These are phyloP conservation scores for Microcebus jonahi DNA, from an alignment of 2,113 vertebrate genomes.

Conservation along the genomic window DNA sequence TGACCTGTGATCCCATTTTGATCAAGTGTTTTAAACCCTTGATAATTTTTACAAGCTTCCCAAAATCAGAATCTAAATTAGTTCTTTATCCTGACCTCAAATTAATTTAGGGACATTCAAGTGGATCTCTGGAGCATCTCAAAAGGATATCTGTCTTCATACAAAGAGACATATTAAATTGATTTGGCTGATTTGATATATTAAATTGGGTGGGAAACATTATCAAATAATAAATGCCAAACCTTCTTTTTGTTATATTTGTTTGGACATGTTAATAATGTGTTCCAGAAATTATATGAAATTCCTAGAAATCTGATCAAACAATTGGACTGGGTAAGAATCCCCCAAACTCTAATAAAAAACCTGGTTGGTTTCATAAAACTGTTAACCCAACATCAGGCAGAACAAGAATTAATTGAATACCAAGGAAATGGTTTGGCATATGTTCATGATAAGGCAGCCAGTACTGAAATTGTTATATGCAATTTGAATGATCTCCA, in stretches of 20 bases:
- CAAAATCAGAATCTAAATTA: background rate
- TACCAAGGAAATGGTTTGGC: background rate
- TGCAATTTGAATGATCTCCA: background rate
- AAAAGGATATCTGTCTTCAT: background rate
- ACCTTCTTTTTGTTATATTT: background rate
- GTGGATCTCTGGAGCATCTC: background rate
- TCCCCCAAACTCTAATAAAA: background rate
- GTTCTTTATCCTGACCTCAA: background rate
- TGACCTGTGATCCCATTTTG: background rate
- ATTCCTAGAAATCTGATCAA: background rate
- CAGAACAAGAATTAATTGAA: background rate
- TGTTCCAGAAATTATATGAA: background rate
- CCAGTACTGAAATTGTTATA: background rate
- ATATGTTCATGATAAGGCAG: background rate
- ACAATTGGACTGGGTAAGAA: background rate
- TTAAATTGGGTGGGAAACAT: background rate
- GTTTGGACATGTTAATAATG: background rate
- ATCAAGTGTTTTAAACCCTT: background rate
- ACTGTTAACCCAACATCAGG: background rate
- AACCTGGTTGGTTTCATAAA: background rate
- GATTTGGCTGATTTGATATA: background rate
- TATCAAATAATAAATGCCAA: background rate
- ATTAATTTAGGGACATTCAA: background rate
- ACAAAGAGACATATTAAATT: background rate
- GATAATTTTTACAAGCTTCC: background rate